Evolutionary conservation across 2,888 invertebrate species (phyloP).

Genomic region (Steinernema hermaphroditum): DNA sequence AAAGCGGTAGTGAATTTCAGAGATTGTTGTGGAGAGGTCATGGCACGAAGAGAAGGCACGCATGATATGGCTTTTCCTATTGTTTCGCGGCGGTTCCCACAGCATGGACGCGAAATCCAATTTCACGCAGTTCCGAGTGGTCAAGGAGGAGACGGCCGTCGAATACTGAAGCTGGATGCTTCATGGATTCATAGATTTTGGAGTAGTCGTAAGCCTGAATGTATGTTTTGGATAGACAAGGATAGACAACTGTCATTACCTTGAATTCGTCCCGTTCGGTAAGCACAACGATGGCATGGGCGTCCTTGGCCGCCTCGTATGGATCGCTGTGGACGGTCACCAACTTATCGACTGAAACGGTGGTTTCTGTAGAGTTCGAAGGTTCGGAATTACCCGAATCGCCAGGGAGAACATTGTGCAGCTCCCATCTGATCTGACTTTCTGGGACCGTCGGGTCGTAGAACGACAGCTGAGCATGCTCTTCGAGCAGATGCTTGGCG

Average conservation of each 20-base stretch:
- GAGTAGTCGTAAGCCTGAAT: conserved; percentile 80
- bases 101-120: conserved; percentile 65
- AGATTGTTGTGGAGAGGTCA: neutral
- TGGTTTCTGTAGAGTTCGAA: too few relatives aligned
- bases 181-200: conserved; percentile 87
- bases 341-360: conserved; percentile 69
- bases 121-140: conserved; percentile 72
- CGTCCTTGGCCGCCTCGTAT: conserved; percentile 83
- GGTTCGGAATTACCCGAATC: conserved; percentile 34
- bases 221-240: conserved; percentile 17
- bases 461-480: conserved; percentile 89
- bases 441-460: conserved; percentile 89
- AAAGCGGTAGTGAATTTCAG: conserved; percentile 1
- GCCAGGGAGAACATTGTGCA: conserved; percentile 50
- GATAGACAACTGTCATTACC: conserved; percentile 70
- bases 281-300: conserved; percentile 92
- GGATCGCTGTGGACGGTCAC: conserved; percentile 82
- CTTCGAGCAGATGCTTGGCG: conserved; percentile 86
- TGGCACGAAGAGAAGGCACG: neutral
- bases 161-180: conserved; percentile 96
- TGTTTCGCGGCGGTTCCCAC: conserved; percentile 59
- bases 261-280: conserved; percentile 99
- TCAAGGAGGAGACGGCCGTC: conserved; percentile 93
- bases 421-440: conserved; percentile 67
- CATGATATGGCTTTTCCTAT: conserved; percentile 36